Percentiles rank a stretch among this genome's conserved stretches.
phyloP scores from a whole-genome alignment of 2,797 vertebrate genomes.

The Pipistrellus pygmaeus region DNA sequence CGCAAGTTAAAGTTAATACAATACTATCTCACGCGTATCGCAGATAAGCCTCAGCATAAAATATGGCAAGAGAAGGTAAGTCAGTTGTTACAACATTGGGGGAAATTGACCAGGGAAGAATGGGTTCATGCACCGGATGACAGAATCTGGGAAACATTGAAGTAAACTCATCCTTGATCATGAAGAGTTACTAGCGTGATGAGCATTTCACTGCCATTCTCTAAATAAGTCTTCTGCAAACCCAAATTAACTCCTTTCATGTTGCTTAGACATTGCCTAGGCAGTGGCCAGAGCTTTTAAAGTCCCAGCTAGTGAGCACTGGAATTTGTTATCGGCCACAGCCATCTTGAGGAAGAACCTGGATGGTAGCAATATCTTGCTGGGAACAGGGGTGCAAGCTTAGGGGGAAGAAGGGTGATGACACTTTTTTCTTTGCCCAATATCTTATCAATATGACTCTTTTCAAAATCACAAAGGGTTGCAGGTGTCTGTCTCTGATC shows the following conservation, averaged over 20 bases:
- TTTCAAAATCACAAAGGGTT: neutral
- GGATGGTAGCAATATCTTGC: neutral
- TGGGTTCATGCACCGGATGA: neutral
- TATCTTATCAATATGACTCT: neutral
- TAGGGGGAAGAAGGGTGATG: neutral
- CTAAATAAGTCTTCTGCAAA: neutral
- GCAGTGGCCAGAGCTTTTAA: neutral
- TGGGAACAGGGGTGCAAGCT: neutral
- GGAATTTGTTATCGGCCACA: neutral
- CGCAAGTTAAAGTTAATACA: neutral
- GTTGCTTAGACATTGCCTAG: neutral
- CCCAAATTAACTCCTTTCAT: too few species aligned
- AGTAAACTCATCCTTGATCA: neutral
- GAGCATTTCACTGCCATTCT: neutral
- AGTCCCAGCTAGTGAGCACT: neutral
- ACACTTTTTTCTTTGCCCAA: neutral
- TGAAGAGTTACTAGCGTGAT: neutral
- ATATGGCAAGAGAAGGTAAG: neutral
- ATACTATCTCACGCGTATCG: neutral
- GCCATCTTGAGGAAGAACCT: neutral
- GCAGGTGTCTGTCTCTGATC: neutral
- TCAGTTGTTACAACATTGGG: fast-evolving
- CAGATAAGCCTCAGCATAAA: neutral
- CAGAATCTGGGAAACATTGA: neutral
- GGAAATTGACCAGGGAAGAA: neutral